Percentiles rank a stretch among this genome's conserved stretches.
These are phyloP conservation scores for Oryzaephilus surinamensis DNA, from an alignment of 1,140 invertebrate species.

Conservation along the genomic window DNA sequence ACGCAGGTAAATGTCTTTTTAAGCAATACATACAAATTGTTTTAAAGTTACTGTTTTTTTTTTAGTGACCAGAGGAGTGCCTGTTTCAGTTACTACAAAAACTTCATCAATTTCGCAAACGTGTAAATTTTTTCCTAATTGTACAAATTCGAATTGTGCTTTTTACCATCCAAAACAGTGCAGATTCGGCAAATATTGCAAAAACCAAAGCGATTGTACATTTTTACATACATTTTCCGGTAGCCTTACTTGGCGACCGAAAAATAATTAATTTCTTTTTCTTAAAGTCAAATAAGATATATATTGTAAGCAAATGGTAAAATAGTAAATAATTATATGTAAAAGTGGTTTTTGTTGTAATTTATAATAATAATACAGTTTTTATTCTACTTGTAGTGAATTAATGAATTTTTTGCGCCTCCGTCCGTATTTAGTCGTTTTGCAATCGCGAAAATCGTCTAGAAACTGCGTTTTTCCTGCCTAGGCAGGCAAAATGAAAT, in stretches of 20 bases:
- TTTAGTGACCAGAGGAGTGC: slow-evolving; percentile 11
- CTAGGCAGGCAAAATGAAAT: no score
- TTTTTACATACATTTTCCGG: slow-evolving; percentile 45
- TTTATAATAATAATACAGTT: no score
- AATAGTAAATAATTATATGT: no score
- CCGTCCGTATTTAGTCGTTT: no score
- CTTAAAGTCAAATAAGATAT: no score
- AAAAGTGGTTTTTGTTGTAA: no score
- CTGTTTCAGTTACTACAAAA: slow-evolving; percentile 5
- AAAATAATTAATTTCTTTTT: slow-evolving; percentile 10
- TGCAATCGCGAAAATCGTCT: no score
- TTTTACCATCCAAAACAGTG: slow-evolving; percentile 54
- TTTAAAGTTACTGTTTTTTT: background rate
- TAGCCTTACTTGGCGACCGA: slow-evolving; percentile 32
- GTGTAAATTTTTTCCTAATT: slow-evolving; percentile 50
- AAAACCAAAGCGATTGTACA: slow-evolving; percentile 51
- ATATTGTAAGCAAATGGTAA: no score
- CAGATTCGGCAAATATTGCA: slow-evolving; percentile 48
- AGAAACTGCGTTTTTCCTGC: no score
- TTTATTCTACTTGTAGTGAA: no score
- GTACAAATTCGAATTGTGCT: slow-evolving; percentile 46
- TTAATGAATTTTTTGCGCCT: no score
- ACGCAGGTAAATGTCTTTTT: no score
- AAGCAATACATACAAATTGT: slow-evolving; percentile 9
- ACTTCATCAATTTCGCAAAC: slow-evolving; percentile 27